Evolutionary conservation across 2,113 vertebrate species (phyloP), one percentile per base, ranked within the genome.

Genomic region (Spilogale gracilis): DNA sequence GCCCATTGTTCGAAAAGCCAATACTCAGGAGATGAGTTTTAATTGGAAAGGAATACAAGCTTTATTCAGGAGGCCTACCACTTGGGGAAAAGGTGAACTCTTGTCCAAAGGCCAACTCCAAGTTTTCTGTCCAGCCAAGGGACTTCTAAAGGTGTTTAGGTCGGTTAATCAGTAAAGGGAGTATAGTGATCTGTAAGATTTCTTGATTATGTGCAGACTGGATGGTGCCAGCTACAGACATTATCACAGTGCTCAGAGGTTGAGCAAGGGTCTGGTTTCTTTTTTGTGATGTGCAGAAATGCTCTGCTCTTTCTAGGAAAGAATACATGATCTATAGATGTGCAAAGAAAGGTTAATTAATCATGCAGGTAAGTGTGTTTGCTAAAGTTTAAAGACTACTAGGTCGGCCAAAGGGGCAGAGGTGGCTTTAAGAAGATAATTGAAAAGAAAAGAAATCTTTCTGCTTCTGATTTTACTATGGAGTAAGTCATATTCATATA

Each of bases 371-470:
- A 50, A 50, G 43, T 3, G 45, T 74, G 43, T 74, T 48, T 25
- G 71, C 43, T 74, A 13, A 48, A 76, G 45, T 23, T 50, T 76
- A 50, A 76, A 27, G 74, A 76, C 45, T 48, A 27, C 45, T 50
- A 30, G 45, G 45, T 76, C 50, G 74, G 13, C 43, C 14, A 1
- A 43, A 50, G 45, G 74, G 74, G 74, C 13, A 50, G 74, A 76
- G 43, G 74, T 8, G 45, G 74, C 45, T 76, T 76, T 25, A 76
- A 50, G 45, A 91, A 94, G 67, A 94, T 80, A 86, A 48, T 48
- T 97, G 94, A 63, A 96, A 86, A 82, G 65, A 63, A 96, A 86
- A 79, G 65, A 96, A 94, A 90, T 90, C 18, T 93, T 84, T 79
- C 84, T 95, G 10, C 17, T 92, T 97, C 52, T 96, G 5, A 43